Evolutionary conservation across 2,888 invertebrate genomes (phyloP).

Genomic region (Koerneria pararmatus): DNA sequence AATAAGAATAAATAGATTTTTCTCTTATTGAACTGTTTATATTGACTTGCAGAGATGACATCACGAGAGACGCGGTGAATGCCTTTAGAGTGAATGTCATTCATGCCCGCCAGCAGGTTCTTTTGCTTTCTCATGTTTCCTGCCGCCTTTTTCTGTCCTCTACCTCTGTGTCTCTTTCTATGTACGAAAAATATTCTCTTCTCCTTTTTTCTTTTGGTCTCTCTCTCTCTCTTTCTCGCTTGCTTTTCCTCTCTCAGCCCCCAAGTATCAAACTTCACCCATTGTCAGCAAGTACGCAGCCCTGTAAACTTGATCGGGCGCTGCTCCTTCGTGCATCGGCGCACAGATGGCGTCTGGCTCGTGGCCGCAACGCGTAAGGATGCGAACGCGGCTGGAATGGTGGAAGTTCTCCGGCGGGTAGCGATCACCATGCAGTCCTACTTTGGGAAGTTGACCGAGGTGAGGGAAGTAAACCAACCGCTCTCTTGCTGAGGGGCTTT

Average conservation of each 20-base stretch:
- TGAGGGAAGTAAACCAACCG: neutral
- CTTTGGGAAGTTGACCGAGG: slow-evolving; percentile 95
- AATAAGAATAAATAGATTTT: neutral
- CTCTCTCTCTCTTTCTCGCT: neutral
- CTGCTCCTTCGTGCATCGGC: slow-evolving; percentile 97
- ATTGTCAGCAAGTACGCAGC: slow-evolving; percentile 72
- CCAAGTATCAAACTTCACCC: no score
- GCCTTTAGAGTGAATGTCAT: slow-evolving; percentile 98
- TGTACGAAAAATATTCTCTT: no score
- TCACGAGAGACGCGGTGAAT: slow-evolving; percentile 89
- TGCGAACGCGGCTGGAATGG: slow-evolving; percentile 95
- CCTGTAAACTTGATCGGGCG: slow-evolving; percentile 98
- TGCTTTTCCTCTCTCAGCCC: no score
- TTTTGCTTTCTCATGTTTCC: no score
- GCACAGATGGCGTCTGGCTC: slow-evolving; percentile 96
- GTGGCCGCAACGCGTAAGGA: slow-evolving; percentile 98
- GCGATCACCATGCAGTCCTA: slow-evolving; percentile 91
- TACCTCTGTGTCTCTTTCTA: neutral
- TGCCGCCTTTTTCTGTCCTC: no score
- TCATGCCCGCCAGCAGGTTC: slow-evolving; percentile 86
- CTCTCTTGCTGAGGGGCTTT: neutral
- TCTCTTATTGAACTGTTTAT: neutral
- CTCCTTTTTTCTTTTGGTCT: no score
- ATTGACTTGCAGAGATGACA: slow-evolving; percentile 77
- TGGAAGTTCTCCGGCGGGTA: slow-evolving; percentile 90